phyloP scores from a whole-genome alignment of 2,888 invertebrate species.

The Troglohyphantes excavatus region DNA sequence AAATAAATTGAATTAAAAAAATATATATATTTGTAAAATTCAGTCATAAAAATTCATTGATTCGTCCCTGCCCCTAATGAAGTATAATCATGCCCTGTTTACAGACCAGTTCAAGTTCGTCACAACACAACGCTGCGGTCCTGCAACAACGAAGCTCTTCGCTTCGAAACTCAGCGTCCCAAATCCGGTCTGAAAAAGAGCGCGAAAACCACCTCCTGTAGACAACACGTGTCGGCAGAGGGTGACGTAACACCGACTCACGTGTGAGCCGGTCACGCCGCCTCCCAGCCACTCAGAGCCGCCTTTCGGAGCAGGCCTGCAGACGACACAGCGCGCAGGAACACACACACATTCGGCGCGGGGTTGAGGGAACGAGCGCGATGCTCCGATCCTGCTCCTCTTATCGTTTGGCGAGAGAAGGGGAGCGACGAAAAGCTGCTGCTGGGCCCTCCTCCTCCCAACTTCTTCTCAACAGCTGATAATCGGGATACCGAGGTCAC shows the following conservation, averaged over 20 bases:
- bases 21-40: too few relatives aligned
- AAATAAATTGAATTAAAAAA: too few relatives aligned
- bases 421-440: not conserved
- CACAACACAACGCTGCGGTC: too few relatives aligned
- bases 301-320: not conserved
- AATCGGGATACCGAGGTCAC: conserved; percentile 15
- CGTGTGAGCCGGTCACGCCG: conserved; percentile 35
- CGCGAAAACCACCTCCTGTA: not conserved
- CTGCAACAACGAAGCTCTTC: not conserved
- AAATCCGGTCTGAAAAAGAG: not conserved
- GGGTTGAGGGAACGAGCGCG: conserved; percentile 9
- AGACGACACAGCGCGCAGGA: not conserved
- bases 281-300: conserved; percentile 27
- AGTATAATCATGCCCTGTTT: too few relatives aligned
- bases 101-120: too few relatives aligned
- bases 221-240: conserved; percentile 39
- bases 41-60: too few relatives aligned
- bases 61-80: too few relatives aligned
- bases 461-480: not conserved
- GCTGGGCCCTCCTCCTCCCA: not conserved
- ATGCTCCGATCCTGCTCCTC: not conserved
- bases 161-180: not conserved
- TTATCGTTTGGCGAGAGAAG: conserved; percentile 7
- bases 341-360: conserved; percentile 10
- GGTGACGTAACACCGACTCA: conserved; percentile 48